These are phyloP conservation scores for Cyrtorhinus lividipennis DNA, from an alignment of 1,140 invertebrate species.

Conservation along the genomic window DNA sequence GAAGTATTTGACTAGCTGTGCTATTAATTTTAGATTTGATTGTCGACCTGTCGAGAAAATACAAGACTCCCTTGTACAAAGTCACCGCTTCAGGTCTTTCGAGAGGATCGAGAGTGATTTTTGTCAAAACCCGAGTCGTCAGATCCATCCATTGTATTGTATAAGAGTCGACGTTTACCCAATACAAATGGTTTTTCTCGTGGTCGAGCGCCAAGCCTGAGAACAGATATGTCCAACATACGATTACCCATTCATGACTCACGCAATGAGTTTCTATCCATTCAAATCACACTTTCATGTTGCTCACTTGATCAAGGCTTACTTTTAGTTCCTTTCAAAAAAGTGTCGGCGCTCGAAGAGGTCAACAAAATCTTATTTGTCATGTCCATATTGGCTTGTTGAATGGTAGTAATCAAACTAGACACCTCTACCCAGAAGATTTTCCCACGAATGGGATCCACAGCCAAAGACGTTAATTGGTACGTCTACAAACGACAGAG, in stretches of 20 bases:
- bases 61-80: slow-evolving; percentile 38
- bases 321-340: slow-evolving; percentile 18
- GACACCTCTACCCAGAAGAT: slow-evolving; percentile 41
- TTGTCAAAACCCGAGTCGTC: slow-evolving; percentile 30
- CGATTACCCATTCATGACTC: slow-evolving; percentile 25
- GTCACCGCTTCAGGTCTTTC: slow-evolving; percentile 38
- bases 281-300: background rate
- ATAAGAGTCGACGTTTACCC: slow-evolving; percentile 42
- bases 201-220: slow-evolving; percentile 46
- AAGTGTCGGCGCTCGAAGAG: slow-evolving; percentile 18
- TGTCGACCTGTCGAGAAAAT: slow-evolving; percentile 30
- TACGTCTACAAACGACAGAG: background rate
- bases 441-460: slow-evolving; percentile 42
- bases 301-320: too few species aligned
- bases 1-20: background rate
- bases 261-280: background rate
- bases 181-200: slow-evolving; percentile 48
- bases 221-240: too few species aligned
- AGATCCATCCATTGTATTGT: slow-evolving; percentile 52
- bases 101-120: slow-evolving; percentile 29
- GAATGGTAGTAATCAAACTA: slow-evolving; percentile 35
- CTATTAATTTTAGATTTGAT: background rate
- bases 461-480: slow-evolving; percentile 33
- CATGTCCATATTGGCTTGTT: slow-evolving; percentile 52
- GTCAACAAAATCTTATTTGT: slow-evolving; percentile 33